phyloP scores from a whole-genome alignment of 2,888 invertebrate genomes.

The Apodemia zela region DNA sequence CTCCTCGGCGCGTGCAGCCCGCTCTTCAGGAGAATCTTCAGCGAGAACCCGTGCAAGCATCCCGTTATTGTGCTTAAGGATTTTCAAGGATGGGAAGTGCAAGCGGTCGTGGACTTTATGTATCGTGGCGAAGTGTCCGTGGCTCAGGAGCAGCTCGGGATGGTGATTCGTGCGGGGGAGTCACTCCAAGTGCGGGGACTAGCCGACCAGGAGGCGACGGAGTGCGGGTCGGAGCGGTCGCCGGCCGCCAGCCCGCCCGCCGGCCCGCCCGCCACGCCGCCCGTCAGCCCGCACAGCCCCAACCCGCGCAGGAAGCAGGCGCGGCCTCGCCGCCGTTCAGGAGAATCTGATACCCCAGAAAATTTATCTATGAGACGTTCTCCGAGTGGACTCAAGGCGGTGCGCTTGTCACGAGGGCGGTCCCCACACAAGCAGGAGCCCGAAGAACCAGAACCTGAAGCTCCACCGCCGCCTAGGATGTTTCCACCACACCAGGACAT shows the following conservation, averaged over 20 bases:
- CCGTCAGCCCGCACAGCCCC: conserved; percentile 85
- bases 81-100: conserved; percentile 93
- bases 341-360: conserved; percentile 83
- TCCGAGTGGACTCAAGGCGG: conserved; percentile 63
- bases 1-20: conserved; percentile 94
- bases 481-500: conserved; percentile 81
- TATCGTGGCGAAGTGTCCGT: conserved; percentile 96
- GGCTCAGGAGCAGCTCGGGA: conserved; percentile 90
- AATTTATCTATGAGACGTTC: conserved; percentile 83
- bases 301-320: conserved; percentile 92
- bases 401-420: conserved; percentile 54
- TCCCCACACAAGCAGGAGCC: conserved; percentile 64
- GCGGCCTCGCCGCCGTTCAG: conserved; percentile 90
- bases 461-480: conserved; percentile 78
- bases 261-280: conserved; percentile 65
- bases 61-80: conserved; percentile 95
- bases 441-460: conserved; percentile 70
- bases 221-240: conserved; percentile 61
- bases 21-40: conserved; percentile 92
- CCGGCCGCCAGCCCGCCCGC: conserved; percentile 69
- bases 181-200: conserved; percentile 91
- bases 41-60: conserved; percentile 95
- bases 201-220: conserved; percentile 82
- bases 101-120: conserved; percentile 95
- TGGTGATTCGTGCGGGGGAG: conserved; percentile 92